Percentiles rank a stretch among this genome's conserved stretches.
These are phyloP conservation scores for Helleia helle DNA, from an alignment of 2,888 invertebrate genomes.

Conservation along the genomic window DNA sequence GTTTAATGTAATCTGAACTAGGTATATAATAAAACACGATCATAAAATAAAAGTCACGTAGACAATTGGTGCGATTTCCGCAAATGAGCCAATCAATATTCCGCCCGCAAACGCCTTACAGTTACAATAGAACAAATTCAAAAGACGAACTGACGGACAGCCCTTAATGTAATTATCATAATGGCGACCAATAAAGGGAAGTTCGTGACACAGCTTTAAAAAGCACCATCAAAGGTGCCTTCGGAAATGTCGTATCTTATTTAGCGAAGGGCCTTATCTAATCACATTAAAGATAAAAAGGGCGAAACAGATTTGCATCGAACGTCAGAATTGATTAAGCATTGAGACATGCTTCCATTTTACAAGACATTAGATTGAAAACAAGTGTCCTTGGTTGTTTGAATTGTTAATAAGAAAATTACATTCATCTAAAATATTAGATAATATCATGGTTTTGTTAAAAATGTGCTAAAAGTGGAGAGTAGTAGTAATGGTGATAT, in stretches of 20 bases:
- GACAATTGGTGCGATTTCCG: constrained; percentile 65
- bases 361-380: too few relatives aligned
- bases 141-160: constrained; percentile 64
- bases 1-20: too few relatives aligned
- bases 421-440: too few relatives aligned
- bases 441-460: too few relatives aligned
- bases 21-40: constrained; percentile 2
- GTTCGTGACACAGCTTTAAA: constrained; percentile 69
- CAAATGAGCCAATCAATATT: constrained; percentile 69
- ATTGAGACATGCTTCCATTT: too few relatives aligned
- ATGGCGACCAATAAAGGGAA: constrained; percentile 70
- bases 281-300: constrained; percentile 69
- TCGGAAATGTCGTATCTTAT: constrained; percentile 70
- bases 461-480: too few relatives aligned
- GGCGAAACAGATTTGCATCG: constrained; percentile 66
- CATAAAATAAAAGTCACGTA: constrained; percentile 56
- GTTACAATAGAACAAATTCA: constrained; percentile 69
- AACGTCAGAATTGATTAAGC: constrained; percentile 60
- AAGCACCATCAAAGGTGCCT: constrained; percentile 69
- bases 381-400: too few relatives aligned
- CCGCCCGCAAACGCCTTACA: constrained; percentile 58
- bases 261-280: constrained; percentile 60
- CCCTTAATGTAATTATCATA: constrained; percentile 71
- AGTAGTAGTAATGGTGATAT: too few relatives aligned
- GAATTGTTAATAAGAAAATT: too few relatives aligned